Base-by-base conservation (phyloP, 2,888 invertebrate genomes). In the Caenorhabditis imperialis region DNA sequence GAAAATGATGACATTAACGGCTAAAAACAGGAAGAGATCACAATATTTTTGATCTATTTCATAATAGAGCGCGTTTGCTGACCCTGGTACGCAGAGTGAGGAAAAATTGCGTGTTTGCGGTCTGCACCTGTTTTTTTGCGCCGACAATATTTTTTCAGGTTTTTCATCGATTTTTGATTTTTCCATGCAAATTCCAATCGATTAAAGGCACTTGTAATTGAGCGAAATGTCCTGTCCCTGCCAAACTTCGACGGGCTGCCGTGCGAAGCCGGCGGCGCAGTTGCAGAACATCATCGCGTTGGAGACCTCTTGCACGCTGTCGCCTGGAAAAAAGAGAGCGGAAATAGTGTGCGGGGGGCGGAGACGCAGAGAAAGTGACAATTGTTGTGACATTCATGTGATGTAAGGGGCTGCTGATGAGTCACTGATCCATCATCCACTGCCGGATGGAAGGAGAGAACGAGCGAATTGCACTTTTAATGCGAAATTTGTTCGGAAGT, bases 341-440 rank as follows among this genome's bases (percentile, higher is more conserved):
- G 30, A 42, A 30, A 22, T 33, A 42, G 37, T 10, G 25, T 8
- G 23, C 25, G 7, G 48, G 23, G 16, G 20, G 47, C 22, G n/a
- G 33, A 7, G 44, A n/a, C 42, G 48, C 48, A 42, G 30, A 61
- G 33, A 57, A 48, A 61, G 51, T 61, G 10, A 30, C 71, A 71
- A 62, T 71, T 71, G 71, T 71, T 71, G 71, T 71, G 71, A 71
- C 62, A 62, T 22, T 40, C 10, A n/a, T 51, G 23, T 71, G 71
- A 62, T 54, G 60, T 37, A 61, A 65, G 40, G 38, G 47, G 60
- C 16, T 27, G 16, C 18, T 25, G 48, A 48, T 45, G 12, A 45
- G 20, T 7, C 20, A 22, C 8, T 20, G 20, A 20, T 30, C 7
- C 7, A 30, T 30, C 7, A 30, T 10, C 10, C 30, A 30, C 10